Conservation (phyloP, 2,113 vertebrate species). For the Dendrocopos noguchii region DNA sequence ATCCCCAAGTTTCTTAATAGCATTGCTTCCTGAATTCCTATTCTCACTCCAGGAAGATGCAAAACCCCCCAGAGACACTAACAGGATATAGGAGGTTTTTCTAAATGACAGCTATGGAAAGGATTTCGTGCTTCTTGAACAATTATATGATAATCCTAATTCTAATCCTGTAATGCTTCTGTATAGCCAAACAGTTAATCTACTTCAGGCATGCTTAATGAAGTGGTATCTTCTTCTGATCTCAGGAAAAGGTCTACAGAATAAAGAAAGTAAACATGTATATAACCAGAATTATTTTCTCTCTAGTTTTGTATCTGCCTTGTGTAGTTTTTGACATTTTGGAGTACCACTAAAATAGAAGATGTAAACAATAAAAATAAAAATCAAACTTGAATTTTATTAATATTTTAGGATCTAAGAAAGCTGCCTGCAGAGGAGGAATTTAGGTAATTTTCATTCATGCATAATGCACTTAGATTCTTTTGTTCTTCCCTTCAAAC, state of each 20-base stretch:
- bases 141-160: slow-evolving; percentile 39
- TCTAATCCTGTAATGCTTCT: slow-evolving; percentile 23
- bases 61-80: background rate
- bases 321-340: background rate
- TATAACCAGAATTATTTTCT: background rate
- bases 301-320: background rate
- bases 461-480: background rate
- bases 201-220: slow-evolving; percentile 24
- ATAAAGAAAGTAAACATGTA: background rate
- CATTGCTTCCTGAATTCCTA: background rate
- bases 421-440: background rate
- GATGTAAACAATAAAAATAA: background rate
- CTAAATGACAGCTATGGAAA: slow-evolving; percentile 13
- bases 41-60: background rate
- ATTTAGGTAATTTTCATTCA: background rate
- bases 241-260: background rate
- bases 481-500: background rate
- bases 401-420: background rate
- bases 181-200: background rate
- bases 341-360: background rate
- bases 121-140: slow-evolving; percentile 29
- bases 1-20: background rate
- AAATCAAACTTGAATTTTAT: background rate
- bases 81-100: background rate
- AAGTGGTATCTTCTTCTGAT: background rate